Evolutionary conservation across 2,113 vertebrate genomes (phyloP), one percentile per base, ranked within the genome.

Genomic region (Nicator chloris): DNA sequence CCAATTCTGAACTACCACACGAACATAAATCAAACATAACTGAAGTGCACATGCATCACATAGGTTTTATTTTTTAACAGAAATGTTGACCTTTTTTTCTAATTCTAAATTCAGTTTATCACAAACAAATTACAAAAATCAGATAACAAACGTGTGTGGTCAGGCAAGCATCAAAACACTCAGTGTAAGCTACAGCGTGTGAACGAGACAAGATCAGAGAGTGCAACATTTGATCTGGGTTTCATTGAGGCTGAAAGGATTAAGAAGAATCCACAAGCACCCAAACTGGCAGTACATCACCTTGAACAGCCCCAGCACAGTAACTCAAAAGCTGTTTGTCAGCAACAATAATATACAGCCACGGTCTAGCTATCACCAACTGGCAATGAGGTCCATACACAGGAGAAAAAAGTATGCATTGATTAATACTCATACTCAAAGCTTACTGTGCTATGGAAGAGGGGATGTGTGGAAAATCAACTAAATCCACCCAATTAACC

Each of bases 301-400:
- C 15, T 0, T 2, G 27, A 78, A 56, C 9, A 54, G 60, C 57
- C 63, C 11, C 6, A 90, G 42, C 33, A 70, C 51, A 68, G 42
- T 33, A 90, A 50, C 18, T 42, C 33, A 68, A 83, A 94, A 63
- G 50, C 28, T 2, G 0, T 5, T 50, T 44, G 66, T 63, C 92
- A 94, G 44, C 61, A 91, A 59, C 75, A 78, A 10, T 8, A 16
- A 45, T 47, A 56, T 7, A 35, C 2, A 77, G 28, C 2, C 2
- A 24, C 7, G 23, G 61, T 47, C 88, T 66, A 42, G 78, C 92
- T 84, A 84, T 78, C 40, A 82, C 20, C 35, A 76, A 44, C 27
- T 47, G 45, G 37, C 42, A 83, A 50, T 0, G 1, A 90, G 50
- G 24, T 70, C 42, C 73, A 47, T 1, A 33, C 0, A 2, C 13